Evolutionary conservation across 2,888 invertebrate genomes (phyloP), one percentile per base, ranked within the genome.

Genomic region (Ophioninae sp.): DNA sequence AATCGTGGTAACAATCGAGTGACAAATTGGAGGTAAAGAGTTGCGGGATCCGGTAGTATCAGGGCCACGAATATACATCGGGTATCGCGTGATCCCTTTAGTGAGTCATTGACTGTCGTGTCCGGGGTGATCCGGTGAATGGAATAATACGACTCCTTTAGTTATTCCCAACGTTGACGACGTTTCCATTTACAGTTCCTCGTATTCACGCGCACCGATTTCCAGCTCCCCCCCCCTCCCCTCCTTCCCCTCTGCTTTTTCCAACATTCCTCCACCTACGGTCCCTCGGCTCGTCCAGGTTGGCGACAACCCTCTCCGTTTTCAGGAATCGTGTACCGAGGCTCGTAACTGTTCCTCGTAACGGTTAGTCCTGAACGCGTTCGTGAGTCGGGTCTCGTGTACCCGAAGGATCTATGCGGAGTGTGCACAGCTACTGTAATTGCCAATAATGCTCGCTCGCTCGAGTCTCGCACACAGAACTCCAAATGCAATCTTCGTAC

Each of bases 341-440:
- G 76, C 64, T 74, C 82, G 81, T 88, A 87, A 87, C 71, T 74
- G 85, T 85, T 79, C 67, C 64, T 71, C 85, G 84, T 83, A 86
- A 88, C 69, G 84, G 81, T 87, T 83, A 86, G 82, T 78, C 41
- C 75, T 77, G 84, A 73, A 30, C 30, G 77, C 74, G 2, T 37
- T 76, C 59, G 84, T 81, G 67, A 68, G 78, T 80, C 67, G 79
- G 56, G 65, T 72, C 82, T 87, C 59, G 67, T 68, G 61, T 63
- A 78, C 41, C 63, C 63, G 7, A 6, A 30, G 20, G 10, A 63
- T 30, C 30, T 65, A 59, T 51, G 81, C 65, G n/a, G n/a, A 65
- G 39, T 37, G 68, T 58, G n/a, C 13, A 44, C 58, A 73, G 78
- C 58, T 64, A 79, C 65, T 68, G 76, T 83, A 86, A 89, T 87